Evolutionary conservation across 2,797 vertebrate genomes (phyloP), one percentile per base, ranked within the genome.

Genomic region (Malurus leucopterus): DNA sequence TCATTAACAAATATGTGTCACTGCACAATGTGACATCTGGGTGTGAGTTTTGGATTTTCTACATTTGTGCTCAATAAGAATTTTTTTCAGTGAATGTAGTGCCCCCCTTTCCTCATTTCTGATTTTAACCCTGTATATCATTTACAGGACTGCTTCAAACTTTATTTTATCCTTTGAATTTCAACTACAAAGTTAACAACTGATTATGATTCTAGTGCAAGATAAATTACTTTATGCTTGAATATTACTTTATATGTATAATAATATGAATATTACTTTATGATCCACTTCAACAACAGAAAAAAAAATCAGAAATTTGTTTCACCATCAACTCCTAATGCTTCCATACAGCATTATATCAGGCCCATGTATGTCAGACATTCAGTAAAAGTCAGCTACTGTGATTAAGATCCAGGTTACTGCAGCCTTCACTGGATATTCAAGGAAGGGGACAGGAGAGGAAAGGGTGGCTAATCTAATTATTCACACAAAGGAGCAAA

Each of bases 401-500:
- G 18, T 27, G 58, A 82, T 55, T 76, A 92, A 91, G 27, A 82
- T 63, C 21, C 9, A 43, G 21, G 43, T 43, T 63, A 75, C 6
- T 67, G 49, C 26, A 90, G 51, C 59, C 65, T 77, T 78, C 55
- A 50, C 36, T 69, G 57, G 23, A 46, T 54, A 69, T 15, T 17
- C 55, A 2, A 7, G 36, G 46, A 79, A 90, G 46, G 38, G 47
- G 46, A 70, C 29, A 71, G 15, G 15, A 49, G 54, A 86, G 68
- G 41, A 71, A 43, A 70, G 15, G 19, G 27, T 50, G 24, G 30
- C 59, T 86, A 71, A 91, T 36, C 32, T 55, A 53, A 74, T 27
- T 40, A 74, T 46, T 89, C 71, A 76, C 41, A 50, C 34, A 71
- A 58, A 82, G 53, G 43, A 84, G 68, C 43, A 46, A 88, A 88